A percentile compares a stretch with the other conserved stretches of the same genome.
phyloP scores from a whole-genome alignment of 2,888 invertebrate species.

The Drosophila infuscata region DNA sequence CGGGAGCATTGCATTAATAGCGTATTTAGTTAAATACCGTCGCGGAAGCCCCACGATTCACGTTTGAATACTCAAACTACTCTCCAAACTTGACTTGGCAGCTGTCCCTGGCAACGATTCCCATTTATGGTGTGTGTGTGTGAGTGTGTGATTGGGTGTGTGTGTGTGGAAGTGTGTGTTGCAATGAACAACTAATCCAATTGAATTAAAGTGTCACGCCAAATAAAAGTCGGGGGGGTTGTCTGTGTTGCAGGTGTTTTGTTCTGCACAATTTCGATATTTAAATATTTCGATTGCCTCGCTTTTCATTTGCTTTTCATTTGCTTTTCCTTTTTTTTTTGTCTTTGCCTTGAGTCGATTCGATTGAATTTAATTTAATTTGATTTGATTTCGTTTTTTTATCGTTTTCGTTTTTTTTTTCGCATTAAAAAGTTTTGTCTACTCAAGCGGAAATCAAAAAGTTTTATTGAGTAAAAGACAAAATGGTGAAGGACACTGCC shows the following conservation, averaged over 20 bases:
- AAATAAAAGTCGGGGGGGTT: background rate
- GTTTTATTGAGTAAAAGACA: conserved; percentile 71
- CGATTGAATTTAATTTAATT: conserved; percentile 66
- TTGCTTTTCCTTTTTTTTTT: conserved; percentile 25
- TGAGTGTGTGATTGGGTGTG: background rate
- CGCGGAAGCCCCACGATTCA: conserved; percentile 59
- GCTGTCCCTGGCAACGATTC: conserved; percentile 43
- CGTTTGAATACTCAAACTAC: background rate
- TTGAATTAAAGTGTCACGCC: conserved; percentile 66
- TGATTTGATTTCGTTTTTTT: conserved; percentile 51
- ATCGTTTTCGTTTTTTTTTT: conserved; percentile 33
- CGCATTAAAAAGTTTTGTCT: conserved; percentile 74
- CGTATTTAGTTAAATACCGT: conserved; percentile 61
- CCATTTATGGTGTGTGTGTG: conserved; percentile 5
- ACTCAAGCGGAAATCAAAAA: conserved; percentile 79
- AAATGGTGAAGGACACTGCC: conserved; percentile 13
- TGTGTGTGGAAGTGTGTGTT: conserved; percentile 27
- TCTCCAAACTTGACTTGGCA: background rate
- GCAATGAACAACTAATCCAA: conserved; percentile 70
- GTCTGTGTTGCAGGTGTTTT: conserved; percentile 45
- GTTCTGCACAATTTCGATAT: conserved; percentile 55
- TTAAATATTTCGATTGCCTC: conserved; percentile 55
- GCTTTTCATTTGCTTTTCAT: background rate
- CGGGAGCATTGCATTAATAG: conserved; percentile 58
- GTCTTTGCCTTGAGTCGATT: conserved; percentile 53